Base-by-base conservation (phyloP, 2,113 vertebrate genomes). In the Lucifuga dentata region DNA sequence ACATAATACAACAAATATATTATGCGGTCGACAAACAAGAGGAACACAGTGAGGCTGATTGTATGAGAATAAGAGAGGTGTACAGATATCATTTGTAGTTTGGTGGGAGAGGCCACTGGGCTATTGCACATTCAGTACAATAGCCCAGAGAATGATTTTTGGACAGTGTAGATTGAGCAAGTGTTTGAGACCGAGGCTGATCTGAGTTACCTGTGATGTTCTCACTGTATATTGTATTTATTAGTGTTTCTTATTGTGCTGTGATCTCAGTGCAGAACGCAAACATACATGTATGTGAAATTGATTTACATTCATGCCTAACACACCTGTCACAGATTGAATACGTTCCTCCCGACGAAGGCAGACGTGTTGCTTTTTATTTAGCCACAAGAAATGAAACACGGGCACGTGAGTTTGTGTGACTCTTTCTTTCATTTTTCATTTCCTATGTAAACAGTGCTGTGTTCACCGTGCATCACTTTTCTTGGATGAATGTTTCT, bases 71-170 rank as follows among this genome's bases (percentile, higher is more conserved):
- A 75, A 59, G 62, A 69, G 76, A 80, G 78, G 78, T 88, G 84
- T 86, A 85, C 75, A 80, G 82, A 66, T 86, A 91, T 84, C 91
- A 86, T 86, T 92, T 86, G 81, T 89, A 88, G 87, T 90, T 90
- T 89, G 77, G 84, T 45, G 69, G 51, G 64, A 84, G 78, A 74
- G 84, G 62, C 70, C 66, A n/a, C n/a, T n/a, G n/a, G n/a, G n/a
- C n/a, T n/a, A n/a, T n/a, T n/a, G n/a, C n/a, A n/a, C 23, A n/a
- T 4, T 21, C 21, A 13, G 15, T 53, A 6, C 15, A 29, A 19
- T 20, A 63, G 11, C 12, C 19, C 1, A 48, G 9, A 46, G 50
- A 33, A 53, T 48, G 9, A 38, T 26, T 24, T 46, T 29, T 48
- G 5, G 8, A 23, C 46, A 43, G n/a, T n/a, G n/a, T n/a, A n/a